Conservation (phyloP, 1,140 invertebrate species). For the Amphibalanus amphitrite region DNA sequence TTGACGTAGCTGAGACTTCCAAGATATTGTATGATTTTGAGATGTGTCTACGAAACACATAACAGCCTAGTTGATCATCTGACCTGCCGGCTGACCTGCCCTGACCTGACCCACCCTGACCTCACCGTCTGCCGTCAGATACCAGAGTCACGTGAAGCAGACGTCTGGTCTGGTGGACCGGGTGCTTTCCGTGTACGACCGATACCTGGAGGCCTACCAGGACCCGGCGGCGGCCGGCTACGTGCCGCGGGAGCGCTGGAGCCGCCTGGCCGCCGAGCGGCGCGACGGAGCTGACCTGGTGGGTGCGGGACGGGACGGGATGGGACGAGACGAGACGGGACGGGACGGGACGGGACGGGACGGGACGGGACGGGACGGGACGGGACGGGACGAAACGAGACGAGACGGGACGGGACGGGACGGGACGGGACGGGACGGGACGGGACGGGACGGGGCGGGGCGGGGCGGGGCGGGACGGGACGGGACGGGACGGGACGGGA, state of each 20-base stretch:
- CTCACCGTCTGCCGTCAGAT: too few relatives aligned
- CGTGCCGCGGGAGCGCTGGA: too few relatives aligned
- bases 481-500: not conserved
- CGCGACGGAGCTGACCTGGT: too few relatives aligned
- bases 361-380: not conserved
- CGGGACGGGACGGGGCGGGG: not conserved
- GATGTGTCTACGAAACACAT: too few relatives aligned
- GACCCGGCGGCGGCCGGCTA: too few relatives aligned
- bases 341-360: not conserved
- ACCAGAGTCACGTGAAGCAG: not conserved
- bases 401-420: not conserved
- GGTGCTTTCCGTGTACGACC: not conserved
- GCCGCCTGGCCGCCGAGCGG: too few relatives aligned
- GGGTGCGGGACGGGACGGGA: not conserved
- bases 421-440: too few relatives aligned
- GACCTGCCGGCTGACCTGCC: too few relatives aligned
- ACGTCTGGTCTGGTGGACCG: slow-evolving; percentile 1
- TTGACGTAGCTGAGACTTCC: too few relatives aligned
- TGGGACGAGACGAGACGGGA: not conserved
- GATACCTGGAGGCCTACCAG: slow-evolving; percentile 5
- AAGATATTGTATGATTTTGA: too few relatives aligned
- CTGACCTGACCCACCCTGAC: too few relatives aligned
- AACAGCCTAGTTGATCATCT: too few relatives aligned
- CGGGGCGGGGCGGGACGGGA: not conserved
- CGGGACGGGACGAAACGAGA: not conserved